Conservation (phyloP, 2,113 vertebrate genomes). For the Agapornis roseicollis region DNA sequence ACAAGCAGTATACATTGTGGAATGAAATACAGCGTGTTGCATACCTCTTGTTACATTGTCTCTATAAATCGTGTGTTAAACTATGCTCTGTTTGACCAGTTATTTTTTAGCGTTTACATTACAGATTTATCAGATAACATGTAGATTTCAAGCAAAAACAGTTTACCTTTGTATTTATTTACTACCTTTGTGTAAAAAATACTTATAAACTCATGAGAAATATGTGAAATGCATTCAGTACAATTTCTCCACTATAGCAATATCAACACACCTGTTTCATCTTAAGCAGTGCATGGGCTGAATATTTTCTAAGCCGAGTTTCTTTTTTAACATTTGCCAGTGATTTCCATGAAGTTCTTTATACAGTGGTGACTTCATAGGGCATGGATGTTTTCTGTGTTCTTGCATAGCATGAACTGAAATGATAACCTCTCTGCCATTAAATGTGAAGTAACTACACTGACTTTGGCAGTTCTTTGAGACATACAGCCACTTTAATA, state of each 20-base stretch:
- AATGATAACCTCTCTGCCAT: background rate
- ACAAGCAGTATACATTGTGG: background rate
- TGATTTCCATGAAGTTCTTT: background rate
- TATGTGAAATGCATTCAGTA: background rate
- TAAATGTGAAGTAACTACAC: background rate
- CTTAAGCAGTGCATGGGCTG: background rate
- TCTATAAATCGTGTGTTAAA: constrained; percentile 1
- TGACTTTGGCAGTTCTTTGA: background rate
- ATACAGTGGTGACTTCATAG: background rate
- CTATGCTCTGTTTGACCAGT: background rate
- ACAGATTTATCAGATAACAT: background rate
- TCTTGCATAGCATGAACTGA: background rate
- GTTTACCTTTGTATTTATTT: constrained; percentile 19
- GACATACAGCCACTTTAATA: background rate
- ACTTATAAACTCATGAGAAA: constrained; percentile 25
- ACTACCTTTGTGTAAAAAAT: constrained; percentile 16
- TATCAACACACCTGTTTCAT: background rate
- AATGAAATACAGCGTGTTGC: background rate
- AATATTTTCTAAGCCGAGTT: background rate
- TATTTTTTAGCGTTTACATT: background rate
- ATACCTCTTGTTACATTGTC: constrained; percentile 2
- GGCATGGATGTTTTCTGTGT: background rate
- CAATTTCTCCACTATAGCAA: background rate
- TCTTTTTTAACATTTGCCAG: background rate
- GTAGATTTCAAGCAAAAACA: background rate